A percentile compares a stretch with the other conserved stretches of the same genome.
phyloP scores from a whole-genome alignment of 23 tunicate genomes.

The Oikopleura vanhoeffeni region DNA sequence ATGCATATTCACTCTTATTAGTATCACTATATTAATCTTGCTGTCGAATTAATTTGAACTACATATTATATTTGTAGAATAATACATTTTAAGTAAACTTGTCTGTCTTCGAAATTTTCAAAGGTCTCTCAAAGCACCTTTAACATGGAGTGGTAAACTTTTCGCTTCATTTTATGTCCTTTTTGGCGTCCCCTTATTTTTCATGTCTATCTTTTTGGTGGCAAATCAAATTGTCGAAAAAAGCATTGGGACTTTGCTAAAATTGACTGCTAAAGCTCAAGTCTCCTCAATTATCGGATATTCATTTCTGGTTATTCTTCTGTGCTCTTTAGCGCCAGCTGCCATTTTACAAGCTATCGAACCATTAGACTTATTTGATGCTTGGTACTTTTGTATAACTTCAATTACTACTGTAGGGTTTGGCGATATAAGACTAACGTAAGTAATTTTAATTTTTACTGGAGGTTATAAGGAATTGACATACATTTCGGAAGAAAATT shows the following conservation, averaged over 20 bases:
- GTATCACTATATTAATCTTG: too few species aligned
- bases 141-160: background rate
- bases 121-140: background rate
- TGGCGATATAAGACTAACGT: slow-evolving; percentile 1
- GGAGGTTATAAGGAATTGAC: too few species aligned
- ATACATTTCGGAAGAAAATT: too few species aligned
- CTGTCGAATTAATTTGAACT: too few species aligned
- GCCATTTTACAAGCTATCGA: background rate
- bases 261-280: background rate
- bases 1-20: too few species aligned
- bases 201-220: background rate
- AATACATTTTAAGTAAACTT: too few species aligned
- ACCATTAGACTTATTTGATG: background rate
- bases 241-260: background rate
- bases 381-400: slow-evolving; percentile 3
- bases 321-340: background rate
- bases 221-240: background rate
- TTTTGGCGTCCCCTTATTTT: background rate
- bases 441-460: too few species aligned
- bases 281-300: background rate
- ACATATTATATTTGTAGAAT: too few species aligned
- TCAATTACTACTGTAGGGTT: background rate
- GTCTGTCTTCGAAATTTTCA: too few species aligned
- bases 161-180: background rate
- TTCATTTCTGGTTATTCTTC: background rate